Conservation (phyloP, 2,888 invertebrate genomes). For the Diloba caeruleocephala region DNA sequence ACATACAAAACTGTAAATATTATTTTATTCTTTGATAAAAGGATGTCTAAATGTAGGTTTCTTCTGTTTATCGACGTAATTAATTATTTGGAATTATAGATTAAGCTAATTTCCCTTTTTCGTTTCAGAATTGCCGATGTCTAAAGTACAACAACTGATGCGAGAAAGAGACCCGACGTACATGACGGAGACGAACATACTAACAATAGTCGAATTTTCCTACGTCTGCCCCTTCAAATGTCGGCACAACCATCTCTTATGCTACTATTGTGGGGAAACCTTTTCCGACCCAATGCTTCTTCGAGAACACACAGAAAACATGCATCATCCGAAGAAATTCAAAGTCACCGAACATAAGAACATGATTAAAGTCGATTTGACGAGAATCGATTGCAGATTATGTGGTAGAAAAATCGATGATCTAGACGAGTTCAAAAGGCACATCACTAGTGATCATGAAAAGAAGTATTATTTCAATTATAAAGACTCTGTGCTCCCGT, state of each 20-base stretch:
- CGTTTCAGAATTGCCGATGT: constrained; percentile 71
- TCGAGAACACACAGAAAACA: constrained; percentile 62
- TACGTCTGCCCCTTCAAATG: constrained; percentile 82
- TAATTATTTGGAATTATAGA: too few species aligned
- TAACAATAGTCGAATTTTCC: constrained; percentile 77
- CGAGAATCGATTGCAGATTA: constrained; percentile 77
- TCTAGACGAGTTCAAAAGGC: constrained; percentile 73
- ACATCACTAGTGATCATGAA: constrained; percentile 68
- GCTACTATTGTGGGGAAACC: constrained; percentile 78
- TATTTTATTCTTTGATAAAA: too few species aligned
- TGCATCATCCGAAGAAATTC: constrained; percentile 75
- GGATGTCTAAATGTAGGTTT: too few species aligned
- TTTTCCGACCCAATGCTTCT: constrained; percentile 68
- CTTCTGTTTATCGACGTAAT: too few species aligned
- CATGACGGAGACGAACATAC: constrained; percentile 79
- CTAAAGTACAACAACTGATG: constrained; percentile 76
- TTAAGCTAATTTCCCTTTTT: neutral
- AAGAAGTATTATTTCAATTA: constrained; percentile 76
- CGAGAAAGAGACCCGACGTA: constrained; percentile 78
- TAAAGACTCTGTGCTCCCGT: constrained; percentile 76
- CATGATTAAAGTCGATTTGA: constrained; percentile 81
- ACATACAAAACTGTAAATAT: too few species aligned
- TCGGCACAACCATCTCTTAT: constrained; percentile 78
- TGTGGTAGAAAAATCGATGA: constrained; percentile 67
- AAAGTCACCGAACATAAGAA: constrained; percentile 78